phyloP scores from a whole-genome alignment of 2,113 vertebrate genomes.

The Nanger granti region DNA sequence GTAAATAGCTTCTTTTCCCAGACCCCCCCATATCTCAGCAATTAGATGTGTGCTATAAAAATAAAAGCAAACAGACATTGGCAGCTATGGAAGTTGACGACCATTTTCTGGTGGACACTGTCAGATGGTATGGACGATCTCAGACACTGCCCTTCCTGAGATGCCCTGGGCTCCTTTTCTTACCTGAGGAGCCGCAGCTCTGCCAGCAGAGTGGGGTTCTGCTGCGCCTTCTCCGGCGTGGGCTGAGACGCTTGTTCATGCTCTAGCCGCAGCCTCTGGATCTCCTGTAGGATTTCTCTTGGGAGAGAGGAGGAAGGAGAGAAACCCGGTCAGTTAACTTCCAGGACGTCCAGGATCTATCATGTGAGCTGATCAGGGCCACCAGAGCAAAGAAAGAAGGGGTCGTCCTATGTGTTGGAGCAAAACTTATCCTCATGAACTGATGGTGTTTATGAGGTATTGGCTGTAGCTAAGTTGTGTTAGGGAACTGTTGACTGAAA shows the following conservation, averaged over 20 bases:
- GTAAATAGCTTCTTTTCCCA: background rate
- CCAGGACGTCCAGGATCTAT: background rate
- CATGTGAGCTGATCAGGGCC: background rate
- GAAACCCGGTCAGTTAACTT: slow-evolving; percentile 43
- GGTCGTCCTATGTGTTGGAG: background rate
- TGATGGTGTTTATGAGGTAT: background rate
- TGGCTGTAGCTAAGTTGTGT: background rate
- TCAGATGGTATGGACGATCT: background rate
- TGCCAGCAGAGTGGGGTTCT: slow-evolving; percentile 95
- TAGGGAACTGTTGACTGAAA: background rate
- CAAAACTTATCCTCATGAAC: background rate
- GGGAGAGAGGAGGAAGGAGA: slow-evolving; percentile 58
- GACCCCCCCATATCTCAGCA: background rate
- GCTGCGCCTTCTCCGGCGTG: slow-evolving; percentile 91
- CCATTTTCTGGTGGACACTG: background rate
- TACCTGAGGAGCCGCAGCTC: slow-evolving; percentile 97
- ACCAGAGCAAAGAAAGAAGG: background rate
- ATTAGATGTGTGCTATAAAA: background rate
- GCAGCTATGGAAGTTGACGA: background rate
- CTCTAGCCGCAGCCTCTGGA: slow-evolving; percentile 93
- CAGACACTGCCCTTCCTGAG: fast-evolving
- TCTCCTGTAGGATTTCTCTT: slow-evolving; percentile 99
- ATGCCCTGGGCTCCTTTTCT: background rate
- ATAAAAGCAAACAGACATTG: background rate
- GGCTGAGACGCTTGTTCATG: slow-evolving; percentile 96